Base-by-base conservation (phyloP, 92 coral and sea anemone species). In the Pocillopora meandrina region DNA sequence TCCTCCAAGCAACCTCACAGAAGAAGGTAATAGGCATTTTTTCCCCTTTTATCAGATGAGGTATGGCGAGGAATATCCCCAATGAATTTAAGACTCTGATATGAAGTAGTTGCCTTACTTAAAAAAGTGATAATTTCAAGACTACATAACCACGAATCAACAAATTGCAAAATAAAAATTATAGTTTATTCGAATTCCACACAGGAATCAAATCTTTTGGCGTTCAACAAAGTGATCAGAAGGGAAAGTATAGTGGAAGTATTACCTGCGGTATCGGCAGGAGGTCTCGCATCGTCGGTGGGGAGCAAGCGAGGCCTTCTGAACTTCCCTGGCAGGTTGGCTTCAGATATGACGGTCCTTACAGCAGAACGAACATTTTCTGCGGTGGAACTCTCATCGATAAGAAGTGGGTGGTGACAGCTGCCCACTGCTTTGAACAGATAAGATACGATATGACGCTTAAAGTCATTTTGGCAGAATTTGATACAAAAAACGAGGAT, bases 261-360 rank as follows among this genome's bases (percentile, higher is more conserved):
- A 19, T 86, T 21, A 67, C 77, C 35, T 87, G 90, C 42, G 90
- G 90, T 80, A 55, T 87, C 36, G 86, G 82, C 2, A 75, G 66
- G 65, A 74, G 49, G 10, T 26, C 90, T 36, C 90, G 87, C 47
- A 91, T 91, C 42, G 85, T 91, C 4, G 95, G 95, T 20, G 95
- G 95, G 26, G 56, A 58, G 17, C 55, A 73, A 56, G 90, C 95
- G 5, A 83, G 66, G 31, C 86, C 86, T 26, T 85, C 78, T 8
- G 87, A 84, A 64, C 74, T 88, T 88, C 95, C 95, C 16, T 91
- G 95, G 95, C 92, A 85, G 74, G 95, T 87, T 17, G 89, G 71
- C 16, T 71, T 75, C 33, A 60, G 76, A 55, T 71, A 49, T 42
- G 49, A 65, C 23, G 18, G 26, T 15, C 1, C 2, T 16, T 0